phyloP scores from a whole-genome alignment of 53 echinoderm and acorn worm species.

The Actinopyga echinites region DNA sequence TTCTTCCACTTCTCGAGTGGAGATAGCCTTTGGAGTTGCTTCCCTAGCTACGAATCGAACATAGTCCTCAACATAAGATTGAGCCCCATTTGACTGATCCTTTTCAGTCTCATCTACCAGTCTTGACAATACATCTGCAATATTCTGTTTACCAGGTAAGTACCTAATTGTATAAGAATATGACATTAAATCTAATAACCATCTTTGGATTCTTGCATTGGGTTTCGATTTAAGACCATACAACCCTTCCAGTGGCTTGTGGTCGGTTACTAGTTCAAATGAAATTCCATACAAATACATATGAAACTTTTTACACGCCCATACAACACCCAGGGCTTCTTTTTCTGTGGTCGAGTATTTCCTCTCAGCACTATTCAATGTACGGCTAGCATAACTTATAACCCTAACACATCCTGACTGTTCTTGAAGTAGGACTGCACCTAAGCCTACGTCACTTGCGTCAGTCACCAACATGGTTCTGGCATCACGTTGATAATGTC shows the following conservation, averaged over 20 bases:
- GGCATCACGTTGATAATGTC: slow-evolving; percentile 49
- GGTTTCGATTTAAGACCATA: slow-evolving; percentile 44
- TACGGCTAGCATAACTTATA: slow-evolving; percentile 44
- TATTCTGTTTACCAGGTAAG: neutral
- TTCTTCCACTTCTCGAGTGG: slow-evolving; percentile 17
- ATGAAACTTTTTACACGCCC: slow-evolving; percentile 52
- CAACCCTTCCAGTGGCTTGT: slow-evolving; percentile 51
- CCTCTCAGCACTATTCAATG: slow-evolving; percentile 8
- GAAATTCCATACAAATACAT: slow-evolving; percentile 48
- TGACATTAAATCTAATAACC: slow-evolving; percentile 28
- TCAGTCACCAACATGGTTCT: slow-evolving; percentile 51
- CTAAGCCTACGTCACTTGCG: slow-evolving; percentile 43
- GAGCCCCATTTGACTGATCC: no score
- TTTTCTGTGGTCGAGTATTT: slow-evolving; percentile 53
- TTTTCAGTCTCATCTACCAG: neutral
- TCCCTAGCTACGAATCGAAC: slow-evolving; percentile 4
- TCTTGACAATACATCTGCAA: slow-evolving; percentile 37
- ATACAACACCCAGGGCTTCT: slow-evolving; percentile 52
- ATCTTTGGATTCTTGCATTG: slow-evolving; percentile 51
- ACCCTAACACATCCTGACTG: neutral
- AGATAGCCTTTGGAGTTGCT: slow-evolving; percentile 13
- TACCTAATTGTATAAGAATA: neutral
- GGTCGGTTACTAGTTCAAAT: slow-evolving; percentile 42
- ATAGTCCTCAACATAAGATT: no score
- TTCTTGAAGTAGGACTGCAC: slow-evolving; percentile 26